phyloP scores from a whole-genome alignment of 1,140 invertebrate genomes.

The Fopius arisanus region DNA sequence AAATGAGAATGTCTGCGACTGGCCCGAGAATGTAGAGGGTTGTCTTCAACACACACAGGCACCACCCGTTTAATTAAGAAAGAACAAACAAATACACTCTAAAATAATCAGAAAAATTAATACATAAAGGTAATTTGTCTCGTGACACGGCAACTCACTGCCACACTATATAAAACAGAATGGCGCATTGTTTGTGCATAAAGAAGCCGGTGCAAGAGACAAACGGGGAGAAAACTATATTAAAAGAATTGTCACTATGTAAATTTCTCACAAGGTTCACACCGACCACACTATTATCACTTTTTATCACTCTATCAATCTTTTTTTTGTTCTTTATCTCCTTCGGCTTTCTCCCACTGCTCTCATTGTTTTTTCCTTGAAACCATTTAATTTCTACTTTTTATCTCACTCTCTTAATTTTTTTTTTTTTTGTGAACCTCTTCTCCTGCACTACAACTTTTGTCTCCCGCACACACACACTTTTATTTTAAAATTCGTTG shows the following conservation, averaged over 20 bases:
- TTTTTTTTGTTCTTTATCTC: background rate
- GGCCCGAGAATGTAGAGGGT: conserved; percentile 93
- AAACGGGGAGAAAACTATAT: conserved; percentile 3
- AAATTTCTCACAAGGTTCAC: conserved; percentile 15
- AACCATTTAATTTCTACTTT: background rate
- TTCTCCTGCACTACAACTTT: background rate
- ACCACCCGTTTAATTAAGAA: conserved; percentile 65
- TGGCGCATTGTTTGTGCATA: background rate
- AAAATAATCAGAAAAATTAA: background rate
- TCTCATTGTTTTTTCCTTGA: background rate
- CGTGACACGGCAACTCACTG: background rate
- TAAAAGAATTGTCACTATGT: conserved; percentile 23
- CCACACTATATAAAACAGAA: background rate
- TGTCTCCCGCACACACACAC: background rate
- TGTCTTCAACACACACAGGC: conserved; percentile 84
- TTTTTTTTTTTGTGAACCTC: background rate
- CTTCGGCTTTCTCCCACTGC: background rate
- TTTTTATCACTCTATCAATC: background rate
- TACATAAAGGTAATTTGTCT: background rate
- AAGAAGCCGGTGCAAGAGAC: background rate
- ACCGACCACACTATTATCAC: conserved; percentile 16
- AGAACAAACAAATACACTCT: background rate
- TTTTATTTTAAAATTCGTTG: background rate
- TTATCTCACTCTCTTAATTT: background rate
- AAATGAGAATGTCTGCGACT: conserved; percentile 94